These are phyloP conservation scores for Achroia grisella DNA, from an alignment of 1,140 invertebrate species.

Conservation along the genomic window DNA sequence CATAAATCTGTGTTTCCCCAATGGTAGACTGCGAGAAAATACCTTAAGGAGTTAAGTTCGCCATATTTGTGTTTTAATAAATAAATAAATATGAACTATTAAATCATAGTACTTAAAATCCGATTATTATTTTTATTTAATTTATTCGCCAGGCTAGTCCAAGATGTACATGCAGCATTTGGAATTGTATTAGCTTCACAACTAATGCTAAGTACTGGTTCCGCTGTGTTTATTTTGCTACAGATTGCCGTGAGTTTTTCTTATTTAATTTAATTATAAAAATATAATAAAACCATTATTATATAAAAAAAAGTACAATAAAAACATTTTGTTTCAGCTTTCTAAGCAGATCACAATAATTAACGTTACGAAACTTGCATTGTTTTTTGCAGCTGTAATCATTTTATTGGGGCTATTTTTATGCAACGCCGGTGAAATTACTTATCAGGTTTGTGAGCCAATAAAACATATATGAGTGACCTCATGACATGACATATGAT, in stretches of 20 bases:
- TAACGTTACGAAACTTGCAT: slow-evolving; percentile 39
- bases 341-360: slow-evolving; percentile 36
- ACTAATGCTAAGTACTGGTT: slow-evolving; percentile 44
- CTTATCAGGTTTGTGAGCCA: slow-evolving; percentile 34
- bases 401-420: slow-evolving; percentile 46
- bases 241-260: slow-evolving; percentile 47
- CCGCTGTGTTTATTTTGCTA: slow-evolving; percentile 50
- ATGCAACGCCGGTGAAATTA: slow-evolving; percentile 55
- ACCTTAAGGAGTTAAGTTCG: too few species aligned
- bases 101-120: too few species aligned
- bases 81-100: too few species aligned
- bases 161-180: slow-evolving; percentile 49
- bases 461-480: too few species aligned
- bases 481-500: too few species aligned
- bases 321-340: slow-evolving; percentile 47
- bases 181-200: slow-evolving; percentile 49
- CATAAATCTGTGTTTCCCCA: too few species aligned
- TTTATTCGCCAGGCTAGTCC: slow-evolving; percentile 33
- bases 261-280: slow-evolving; percentile 6
- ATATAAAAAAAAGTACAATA: too few species aligned
- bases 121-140: too few species aligned
- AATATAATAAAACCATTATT: slow-evolving; percentile 6
- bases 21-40: too few species aligned
- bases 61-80: too few species aligned
- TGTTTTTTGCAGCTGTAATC: slow-evolving; percentile 39